phyloP scores from a whole-genome alignment of 2,797 vertebrate genomes.

The Bradypus variegatus region DNA sequence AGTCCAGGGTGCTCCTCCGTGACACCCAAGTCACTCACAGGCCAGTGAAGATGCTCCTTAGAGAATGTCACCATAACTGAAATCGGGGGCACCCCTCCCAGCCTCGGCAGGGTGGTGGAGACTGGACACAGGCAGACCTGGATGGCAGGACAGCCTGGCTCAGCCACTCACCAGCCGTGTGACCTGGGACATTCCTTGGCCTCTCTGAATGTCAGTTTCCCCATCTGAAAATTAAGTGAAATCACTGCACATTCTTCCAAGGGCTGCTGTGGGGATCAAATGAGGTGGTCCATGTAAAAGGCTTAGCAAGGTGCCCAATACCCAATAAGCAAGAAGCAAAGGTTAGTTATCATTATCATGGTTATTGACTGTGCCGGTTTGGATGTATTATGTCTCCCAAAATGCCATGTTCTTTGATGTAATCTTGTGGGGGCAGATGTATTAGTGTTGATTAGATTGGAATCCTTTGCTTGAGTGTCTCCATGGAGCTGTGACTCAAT shows the following conservation, averaged over 20 bases:
- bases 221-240: not conserved
- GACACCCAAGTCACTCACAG: not conserved
- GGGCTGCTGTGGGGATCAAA: not conserved
- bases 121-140: too few species aligned
- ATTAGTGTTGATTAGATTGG: too few species aligned
- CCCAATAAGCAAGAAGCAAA: not conserved
- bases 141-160: rapidly evolving
- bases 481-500: too few species aligned
- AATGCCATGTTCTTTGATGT: too few species aligned
- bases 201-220: not conserved
- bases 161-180: rapidly evolving
- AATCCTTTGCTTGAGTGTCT: too few species aligned
- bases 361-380: not conserved
- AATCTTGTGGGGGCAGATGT: too few species aligned
- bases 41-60: not conserved
- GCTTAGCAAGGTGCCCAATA: not conserved
- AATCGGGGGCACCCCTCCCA: not conserved
- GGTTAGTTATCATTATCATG: not conserved
- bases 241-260: rapidly evolving
- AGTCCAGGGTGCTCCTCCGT: rapidly evolving
- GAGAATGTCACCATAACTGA: not conserved
- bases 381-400: too few species aligned
- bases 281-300: not conserved
- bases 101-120: too few species aligned
- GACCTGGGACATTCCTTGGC: not conserved